Conservation (phyloP, 1,140 invertebrate species). For the Drosophila pectinifera region DNA sequence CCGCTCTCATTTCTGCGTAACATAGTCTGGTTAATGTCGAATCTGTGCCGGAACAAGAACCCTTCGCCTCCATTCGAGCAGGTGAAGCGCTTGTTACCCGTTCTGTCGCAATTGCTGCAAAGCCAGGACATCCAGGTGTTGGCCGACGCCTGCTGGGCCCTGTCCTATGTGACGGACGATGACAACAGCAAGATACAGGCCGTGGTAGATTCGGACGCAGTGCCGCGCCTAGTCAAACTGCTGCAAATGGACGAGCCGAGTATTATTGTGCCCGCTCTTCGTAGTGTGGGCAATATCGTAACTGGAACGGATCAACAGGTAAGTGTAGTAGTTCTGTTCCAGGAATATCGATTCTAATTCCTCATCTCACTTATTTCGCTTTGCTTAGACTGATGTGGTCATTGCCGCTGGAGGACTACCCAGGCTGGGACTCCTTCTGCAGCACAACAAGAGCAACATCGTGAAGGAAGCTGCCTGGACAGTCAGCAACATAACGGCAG, state of each 20-base stretch:
- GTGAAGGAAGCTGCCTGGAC: constrained; percentile 99
- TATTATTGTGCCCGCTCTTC: constrained; percentile 95
- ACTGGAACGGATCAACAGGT: constrained; percentile 92
- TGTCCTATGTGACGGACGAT: constrained; percentile 98
- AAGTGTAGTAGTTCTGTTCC: constrained; percentile 9
- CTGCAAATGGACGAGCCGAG: constrained; percentile 90
- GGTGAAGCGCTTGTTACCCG: constrained; percentile 92
- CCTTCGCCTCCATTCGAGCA: constrained; percentile 92
- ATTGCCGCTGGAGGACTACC: constrained; percentile 92
- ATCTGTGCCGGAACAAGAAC: constrained; percentile 96
- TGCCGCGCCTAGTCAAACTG: constrained; percentile 91
- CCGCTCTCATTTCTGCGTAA: constrained; percentile 85
- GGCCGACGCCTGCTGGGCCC: constrained; percentile 97
- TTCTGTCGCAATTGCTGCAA: constrained; percentile 91
- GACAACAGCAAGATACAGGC: constrained; percentile 96
- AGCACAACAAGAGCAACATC: constrained; percentile 90
- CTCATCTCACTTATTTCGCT: constrained; percentile 90
- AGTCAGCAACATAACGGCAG: constrained; percentile 98
- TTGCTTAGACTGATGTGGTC: constrained; percentile 95
- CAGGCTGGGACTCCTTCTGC: constrained; percentile 90
- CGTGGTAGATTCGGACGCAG: constrained; percentile 90
- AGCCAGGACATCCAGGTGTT: constrained; percentile 91
- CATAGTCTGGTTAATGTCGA: constrained; percentile 97
- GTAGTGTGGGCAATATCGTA: constrained; percentile 95
- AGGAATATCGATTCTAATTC: background rate